Evolutionary conservation across 2,797 vertebrate genomes (phyloP), one percentile per base, ranked within the genome.

Genomic region (Xenops minutus): DNA sequence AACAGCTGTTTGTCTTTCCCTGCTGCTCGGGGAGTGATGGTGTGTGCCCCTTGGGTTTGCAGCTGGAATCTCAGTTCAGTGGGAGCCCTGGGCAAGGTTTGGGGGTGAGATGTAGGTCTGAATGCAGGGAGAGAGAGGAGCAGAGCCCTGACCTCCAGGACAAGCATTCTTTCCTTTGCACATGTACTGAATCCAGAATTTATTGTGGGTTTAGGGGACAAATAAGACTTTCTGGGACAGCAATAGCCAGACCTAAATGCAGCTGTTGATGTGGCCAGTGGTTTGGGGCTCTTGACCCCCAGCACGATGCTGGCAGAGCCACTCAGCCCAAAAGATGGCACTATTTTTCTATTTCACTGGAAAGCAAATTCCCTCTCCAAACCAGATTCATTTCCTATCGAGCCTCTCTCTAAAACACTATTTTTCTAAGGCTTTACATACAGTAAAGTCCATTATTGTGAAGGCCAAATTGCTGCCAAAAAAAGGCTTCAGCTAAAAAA

Each of bases 271-370:
- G 43, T 29, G 46, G n/a, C 10, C 30, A 27, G 64, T 1, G 10
- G 27, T 43, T 84, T 22, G 0, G 12, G 18, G 29, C 3, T 30
- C 49, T 51, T 2, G 10, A 36, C 29, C 10, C 14, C 7, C 54
- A 46, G 66, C 34, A 11, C 49, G 73, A 6, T 24, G 56, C 67
- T 85, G 73, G 78, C 76, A 41, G 20, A 39, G 73, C 72, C 7
- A 6, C 15, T 22, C n/a, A 68, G 61, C 4, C 97, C 97, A 94
- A 95, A 91, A 97, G 97, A 84, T 97, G 97, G 96, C 96, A 93
- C 89, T 97, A 36, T 96, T 73, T 82, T 97, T 75, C 96, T 94
- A 68, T 85, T 81, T 90, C 89, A 66, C 41, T 36, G 23, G 5
- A 10, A 23, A 61, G 37, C 59, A 85, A 68, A 71, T 24, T n/a